Conservation (phyloP, 2,888 invertebrate genomes). For the Aspidiotus rigidus region DNA sequence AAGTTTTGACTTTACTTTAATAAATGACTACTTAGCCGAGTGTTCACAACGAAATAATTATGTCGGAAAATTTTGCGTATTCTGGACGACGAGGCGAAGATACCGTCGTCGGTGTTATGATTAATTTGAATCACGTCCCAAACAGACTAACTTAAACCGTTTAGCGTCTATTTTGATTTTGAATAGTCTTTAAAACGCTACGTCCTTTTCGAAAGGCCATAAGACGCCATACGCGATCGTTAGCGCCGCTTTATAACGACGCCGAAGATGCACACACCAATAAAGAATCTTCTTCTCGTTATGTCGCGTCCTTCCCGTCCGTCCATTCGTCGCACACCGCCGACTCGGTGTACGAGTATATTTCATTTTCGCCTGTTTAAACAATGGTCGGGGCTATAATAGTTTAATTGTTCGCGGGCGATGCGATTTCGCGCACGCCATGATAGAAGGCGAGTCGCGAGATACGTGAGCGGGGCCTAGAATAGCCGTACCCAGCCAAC, state of each 20-base stretch:
- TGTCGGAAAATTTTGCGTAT: slow-evolving; percentile 30
- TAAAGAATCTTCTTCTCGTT: slow-evolving; percentile 16
- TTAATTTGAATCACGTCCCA: slow-evolving; percentile 33
- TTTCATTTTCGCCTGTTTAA: slow-evolving; percentile 19
- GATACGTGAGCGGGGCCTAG: too few relatives aligned
- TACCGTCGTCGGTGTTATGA: slow-evolving; percentile 30
- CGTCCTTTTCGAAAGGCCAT: slow-evolving; percentile 22
- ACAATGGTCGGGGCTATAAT: slow-evolving; percentile 17
- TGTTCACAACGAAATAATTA: slow-evolving; percentile 32
- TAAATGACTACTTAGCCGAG: slow-evolving; percentile 33
- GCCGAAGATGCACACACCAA: slow-evolving; percentile 15
- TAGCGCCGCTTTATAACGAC: neutral
- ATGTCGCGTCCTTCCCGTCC: slow-evolving; percentile 17
- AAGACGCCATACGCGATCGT: too few relatives aligned
- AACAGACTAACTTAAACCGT: slow-evolving; percentile 27
- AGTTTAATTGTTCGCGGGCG: slow-evolving; percentile 27
- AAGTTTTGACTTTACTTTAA: slow-evolving; percentile 32
- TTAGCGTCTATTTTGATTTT: slow-evolving; percentile 27
- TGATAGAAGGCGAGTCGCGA: too few relatives aligned
- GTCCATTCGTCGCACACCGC: slow-evolving; percentile 15
- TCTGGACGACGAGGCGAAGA: slow-evolving; percentile 13
- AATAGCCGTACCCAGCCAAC: too few relatives aligned
- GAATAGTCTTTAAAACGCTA: slow-evolving; percentile 9
- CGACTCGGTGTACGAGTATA: slow-evolving; percentile 15
- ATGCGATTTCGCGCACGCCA: too few relatives aligned